phyloP scores from a whole-genome alignment of 2,888 invertebrate species.

The Rhogogaster chlorosoma region DNA sequence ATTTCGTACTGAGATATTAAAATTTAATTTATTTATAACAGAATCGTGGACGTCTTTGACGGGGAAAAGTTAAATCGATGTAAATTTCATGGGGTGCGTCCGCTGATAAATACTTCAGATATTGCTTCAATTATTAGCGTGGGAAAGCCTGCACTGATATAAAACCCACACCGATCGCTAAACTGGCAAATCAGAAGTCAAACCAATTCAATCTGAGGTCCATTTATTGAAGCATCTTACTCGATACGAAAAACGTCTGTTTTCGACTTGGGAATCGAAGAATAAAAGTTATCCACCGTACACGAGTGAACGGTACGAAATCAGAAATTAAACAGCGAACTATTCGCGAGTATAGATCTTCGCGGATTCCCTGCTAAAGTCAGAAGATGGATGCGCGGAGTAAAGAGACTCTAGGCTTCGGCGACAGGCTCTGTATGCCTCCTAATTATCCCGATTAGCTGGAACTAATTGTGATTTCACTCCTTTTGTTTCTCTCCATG shows the following conservation, averaged over 20 bases:
- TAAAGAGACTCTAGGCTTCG: slow-evolving; percentile 23
- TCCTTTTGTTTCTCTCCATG: slow-evolving; percentile 23
- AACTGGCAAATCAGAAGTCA: neutral
- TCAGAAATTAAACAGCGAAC: neutral
- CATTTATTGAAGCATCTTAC: neutral
- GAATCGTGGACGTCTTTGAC: neutral
- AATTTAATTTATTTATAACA: slow-evolving; percentile 17
- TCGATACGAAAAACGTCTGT: too few species aligned
- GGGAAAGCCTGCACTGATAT: neutral
- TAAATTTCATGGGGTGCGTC: neutral
- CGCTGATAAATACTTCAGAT: neutral
- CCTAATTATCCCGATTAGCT: slow-evolving; percentile 43
- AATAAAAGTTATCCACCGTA: neutral
- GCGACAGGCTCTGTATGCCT: slow-evolving; percentile 39
- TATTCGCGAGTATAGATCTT: neutral
- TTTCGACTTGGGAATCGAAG: neutral
- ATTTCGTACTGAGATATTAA: neutral
- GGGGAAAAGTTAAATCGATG: slow-evolving; percentile 5
- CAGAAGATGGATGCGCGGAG: slow-evolving; percentile 16
- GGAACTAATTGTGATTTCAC: slow-evolving; percentile 36
- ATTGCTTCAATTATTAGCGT: neutral
- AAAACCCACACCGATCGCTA: neutral
- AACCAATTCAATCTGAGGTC: neutral
- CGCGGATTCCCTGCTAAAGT: neutral
- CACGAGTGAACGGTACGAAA: neutral